Percentiles rank a stretch among this genome's conserved stretches.
Evolutionary conservation across 2,797 vertebrate genomes (phyloP).

Genomic region (Molossus alvarezi): DNA sequence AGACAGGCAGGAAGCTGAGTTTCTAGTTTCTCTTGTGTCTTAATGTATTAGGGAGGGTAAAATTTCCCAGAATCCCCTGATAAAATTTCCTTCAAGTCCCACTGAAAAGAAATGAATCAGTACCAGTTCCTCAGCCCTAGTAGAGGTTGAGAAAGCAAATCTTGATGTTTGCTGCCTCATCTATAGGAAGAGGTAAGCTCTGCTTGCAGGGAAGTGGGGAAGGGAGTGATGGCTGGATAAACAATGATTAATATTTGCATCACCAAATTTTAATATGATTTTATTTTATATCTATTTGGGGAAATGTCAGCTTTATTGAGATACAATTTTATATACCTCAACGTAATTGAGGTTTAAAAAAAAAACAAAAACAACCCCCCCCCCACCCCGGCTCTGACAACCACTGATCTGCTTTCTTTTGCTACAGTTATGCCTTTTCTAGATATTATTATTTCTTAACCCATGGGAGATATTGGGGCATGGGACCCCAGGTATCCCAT

Average conservation of each 20-base stretch:
- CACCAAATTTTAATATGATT: neutral
- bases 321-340: neutral
- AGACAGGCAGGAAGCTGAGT: neutral
- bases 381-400: neutral
- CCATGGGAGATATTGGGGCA: neutral
- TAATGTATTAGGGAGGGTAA: neutral
- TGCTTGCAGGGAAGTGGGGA: neutral
- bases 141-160: neutral
- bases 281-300: neutral
- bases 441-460: conserved; percentile 26
- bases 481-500: neutral
- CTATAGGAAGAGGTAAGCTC: neutral
- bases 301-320: neutral
- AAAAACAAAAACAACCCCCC: neutral
- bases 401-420: neutral
- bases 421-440: conserved; percentile 2
- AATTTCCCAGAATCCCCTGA: neutral
- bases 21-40: conserved; percentile 41
- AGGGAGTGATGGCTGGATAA: neutral
- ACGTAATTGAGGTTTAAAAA: neutral
- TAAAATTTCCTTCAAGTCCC: neutral
- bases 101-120: neutral
- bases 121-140: neutral
- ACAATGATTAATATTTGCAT: neutral
- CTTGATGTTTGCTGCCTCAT: neutral